Conservation (phyloP, 1,140 invertebrate genomes). For the Leucophenga varia region DNA sequence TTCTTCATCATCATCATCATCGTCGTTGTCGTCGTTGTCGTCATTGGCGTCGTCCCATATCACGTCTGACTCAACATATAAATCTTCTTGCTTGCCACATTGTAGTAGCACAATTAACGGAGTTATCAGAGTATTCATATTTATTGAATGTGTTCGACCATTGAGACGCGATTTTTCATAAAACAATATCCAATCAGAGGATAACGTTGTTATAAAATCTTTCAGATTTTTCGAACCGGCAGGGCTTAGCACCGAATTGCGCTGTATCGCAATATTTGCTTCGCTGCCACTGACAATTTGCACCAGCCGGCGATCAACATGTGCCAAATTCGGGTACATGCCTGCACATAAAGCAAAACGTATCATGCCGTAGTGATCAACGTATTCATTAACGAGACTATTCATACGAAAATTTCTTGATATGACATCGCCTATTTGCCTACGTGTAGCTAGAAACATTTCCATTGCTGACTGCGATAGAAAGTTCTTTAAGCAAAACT, state of each 20-base stretch:
- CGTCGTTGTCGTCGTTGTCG: slow-evolving; percentile 5
- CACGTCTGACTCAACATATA: no score
- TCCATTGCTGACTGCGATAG: slow-evolving; percentile 34
- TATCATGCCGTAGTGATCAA: slow-evolving; percentile 83
- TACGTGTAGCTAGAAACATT: slow-evolving; percentile 33
- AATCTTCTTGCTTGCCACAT: slow-evolving; percentile 66
- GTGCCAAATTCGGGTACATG: slow-evolving; percentile 83
- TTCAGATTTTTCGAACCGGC: slow-evolving; percentile 41
- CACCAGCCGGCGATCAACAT: slow-evolving; percentile 58
- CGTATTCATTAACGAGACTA: neutral
- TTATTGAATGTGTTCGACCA: slow-evolving; percentile 64
- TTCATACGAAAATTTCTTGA: slow-evolving; percentile 17
- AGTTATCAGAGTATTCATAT: slow-evolving; percentile 75
- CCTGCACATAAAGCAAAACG: slow-evolving; percentile 86
- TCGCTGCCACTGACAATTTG: slow-evolving; percentile 64
- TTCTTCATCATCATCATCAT: slow-evolving; percentile 6
- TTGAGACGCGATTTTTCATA: slow-evolving; percentile 77
- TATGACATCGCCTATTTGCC: slow-evolving; percentile 20
- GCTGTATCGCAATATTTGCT: slow-evolving; percentile 74
- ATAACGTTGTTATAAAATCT: slow-evolving; percentile 59
- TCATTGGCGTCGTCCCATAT: slow-evolving; percentile 7
- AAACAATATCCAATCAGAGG: slow-evolving; percentile 80
- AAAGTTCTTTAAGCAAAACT: slow-evolving; percentile 26
- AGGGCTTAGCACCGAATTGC: slow-evolving; percentile 66
- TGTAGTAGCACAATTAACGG: slow-evolving; percentile 78